These are phyloP conservation scores for Clanis bilineata DNA, from an alignment of 2,888 invertebrate species.

Conservation along the genomic window DNA sequence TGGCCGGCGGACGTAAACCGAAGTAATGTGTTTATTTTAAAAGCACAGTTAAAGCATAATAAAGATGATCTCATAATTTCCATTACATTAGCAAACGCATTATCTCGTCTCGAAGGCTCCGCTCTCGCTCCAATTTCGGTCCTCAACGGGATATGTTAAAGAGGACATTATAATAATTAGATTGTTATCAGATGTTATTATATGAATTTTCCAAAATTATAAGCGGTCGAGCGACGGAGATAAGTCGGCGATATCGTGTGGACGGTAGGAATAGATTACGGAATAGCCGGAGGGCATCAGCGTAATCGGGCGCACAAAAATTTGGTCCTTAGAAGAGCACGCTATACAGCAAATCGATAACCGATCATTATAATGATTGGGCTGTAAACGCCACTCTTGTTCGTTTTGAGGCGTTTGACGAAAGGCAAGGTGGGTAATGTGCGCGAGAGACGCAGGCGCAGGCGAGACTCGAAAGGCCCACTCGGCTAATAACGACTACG, in stretches of 20 bases:
- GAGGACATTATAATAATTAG: conserved; percentile 81
- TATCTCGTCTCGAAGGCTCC: conserved; percentile 63
- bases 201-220: conserved; percentile 79
- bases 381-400: conserved; percentile 70
- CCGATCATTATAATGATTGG: conserved; percentile 80
- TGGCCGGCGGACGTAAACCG: conserved; percentile 25
- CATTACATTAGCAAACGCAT: conserved; percentile 73
- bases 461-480: conserved; percentile 27
- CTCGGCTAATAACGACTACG: conserved; percentile 15
- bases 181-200: conserved; percentile 81
- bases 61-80: conserved; percentile 74
- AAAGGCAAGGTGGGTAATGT: conserved; percentile 68
- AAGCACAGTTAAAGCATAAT: conserved; percentile 65
- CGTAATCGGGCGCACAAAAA: conserved; percentile 71
- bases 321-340: conserved; percentile 75
- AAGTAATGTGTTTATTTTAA: conserved; percentile 71
- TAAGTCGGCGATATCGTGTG: conserved; percentile 76
- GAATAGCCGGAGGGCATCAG: conserved; percentile 62
- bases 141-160: conserved; percentile 78
- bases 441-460: conserved; percentile 24
- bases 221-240: conserved; percentile 68
- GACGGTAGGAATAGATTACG: conserved; percentile 76
- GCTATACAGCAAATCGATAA: conserved; percentile 77
- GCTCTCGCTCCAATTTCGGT: conserved; percentile 68
- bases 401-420: conserved; percentile 66